phyloP scores from a whole-genome alignment of 2,113 vertebrate species.

The Saccopteryx bilineata region DNA sequence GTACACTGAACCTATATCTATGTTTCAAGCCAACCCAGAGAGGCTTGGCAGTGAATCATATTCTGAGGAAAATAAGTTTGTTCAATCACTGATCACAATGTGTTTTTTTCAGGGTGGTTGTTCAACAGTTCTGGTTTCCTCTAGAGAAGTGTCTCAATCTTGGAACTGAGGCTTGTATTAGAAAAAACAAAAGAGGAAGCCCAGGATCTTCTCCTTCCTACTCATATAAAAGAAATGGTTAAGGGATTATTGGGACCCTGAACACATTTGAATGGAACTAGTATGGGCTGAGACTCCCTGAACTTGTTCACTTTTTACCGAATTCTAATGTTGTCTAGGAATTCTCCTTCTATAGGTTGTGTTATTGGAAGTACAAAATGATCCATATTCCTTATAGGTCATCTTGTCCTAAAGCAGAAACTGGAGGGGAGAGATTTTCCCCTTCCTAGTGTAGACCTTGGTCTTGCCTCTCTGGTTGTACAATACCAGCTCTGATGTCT shows the following conservation, averaged over 20 bases:
- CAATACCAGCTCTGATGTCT: background rate
- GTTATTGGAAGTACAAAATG: background rate
- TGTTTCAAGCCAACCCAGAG: slow-evolving; percentile 40
- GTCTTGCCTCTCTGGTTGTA: background rate
- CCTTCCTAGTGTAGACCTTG: background rate
- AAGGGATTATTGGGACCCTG: background rate
- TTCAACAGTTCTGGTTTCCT: background rate
- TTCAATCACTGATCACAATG: background rate
- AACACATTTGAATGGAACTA: slow-evolving; percentile 10
- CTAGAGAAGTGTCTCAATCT: background rate
- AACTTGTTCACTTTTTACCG: slow-evolving; percentile 38
- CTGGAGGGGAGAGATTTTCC: background rate
- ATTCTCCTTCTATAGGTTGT: slow-evolving; percentile 27
- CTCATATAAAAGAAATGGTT: slow-evolving; percentile 35
- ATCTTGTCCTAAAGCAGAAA: slow-evolving; percentile 59
- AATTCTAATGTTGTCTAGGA: slow-evolving; percentile 2
- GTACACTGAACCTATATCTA: background rate
- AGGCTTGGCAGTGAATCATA: background rate
- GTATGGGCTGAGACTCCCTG: background rate
- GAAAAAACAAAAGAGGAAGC: slow-evolving; percentile 49
- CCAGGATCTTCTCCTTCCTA: background rate
- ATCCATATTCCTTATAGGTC: background rate
- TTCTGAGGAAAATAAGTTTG: slow-evolving; percentile 16
- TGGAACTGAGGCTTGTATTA: background rate
- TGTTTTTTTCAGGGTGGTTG: slow-evolving; percentile 4